Conservation (phyloP, 2,113 vertebrate genomes). For the Saguinus imperator region DNA sequence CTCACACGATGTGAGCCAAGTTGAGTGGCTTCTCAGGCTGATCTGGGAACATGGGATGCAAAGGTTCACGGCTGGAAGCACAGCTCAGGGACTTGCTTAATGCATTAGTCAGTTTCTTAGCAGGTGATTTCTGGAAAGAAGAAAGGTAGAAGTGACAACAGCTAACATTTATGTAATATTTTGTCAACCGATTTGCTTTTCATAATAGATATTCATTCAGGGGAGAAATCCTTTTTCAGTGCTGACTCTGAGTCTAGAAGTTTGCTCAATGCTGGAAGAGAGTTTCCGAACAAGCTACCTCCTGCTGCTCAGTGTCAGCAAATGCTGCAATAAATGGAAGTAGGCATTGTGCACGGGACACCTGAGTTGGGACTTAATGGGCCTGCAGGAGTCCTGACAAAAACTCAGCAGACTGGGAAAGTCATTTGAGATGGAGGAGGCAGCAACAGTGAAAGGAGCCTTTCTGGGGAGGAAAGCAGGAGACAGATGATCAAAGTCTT, state of each 20-base stretch:
- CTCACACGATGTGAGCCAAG: slow-evolving; percentile 97
- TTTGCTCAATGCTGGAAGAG: background rate
- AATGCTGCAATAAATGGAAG: background rate
- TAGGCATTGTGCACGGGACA: background rate
- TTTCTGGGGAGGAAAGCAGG: background rate
- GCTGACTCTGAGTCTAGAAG: background rate
- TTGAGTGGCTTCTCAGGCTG: slow-evolving; percentile 97
- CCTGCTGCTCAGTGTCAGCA: background rate
- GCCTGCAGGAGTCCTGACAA: background rate
- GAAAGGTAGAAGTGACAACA: slow-evolving; percentile 76
- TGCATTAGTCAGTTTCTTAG: slow-evolving; percentile 98
- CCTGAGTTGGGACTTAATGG: background rate
- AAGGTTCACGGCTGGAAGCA: slow-evolving; percentile 95
- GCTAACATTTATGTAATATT: background rate
- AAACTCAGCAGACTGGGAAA: background rate
- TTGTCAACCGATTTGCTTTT: background rate
- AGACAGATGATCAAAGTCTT: background rate
- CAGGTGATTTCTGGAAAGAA: slow-evolving; percentile 96
- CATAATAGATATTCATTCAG: background rate
- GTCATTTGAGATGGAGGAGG: background rate
- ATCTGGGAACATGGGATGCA: slow-evolving; percentile 96
- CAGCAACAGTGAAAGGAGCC: background rate
- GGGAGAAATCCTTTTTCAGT: background rate
- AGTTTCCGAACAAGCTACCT: background rate
- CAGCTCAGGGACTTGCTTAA: slow-evolving; percentile 99